Evolutionary conservation across 2,797 vertebrate genomes (phyloP), one percentile per base, ranked within the genome.

Genomic region (Tachyglossus aculeatus): DNA sequence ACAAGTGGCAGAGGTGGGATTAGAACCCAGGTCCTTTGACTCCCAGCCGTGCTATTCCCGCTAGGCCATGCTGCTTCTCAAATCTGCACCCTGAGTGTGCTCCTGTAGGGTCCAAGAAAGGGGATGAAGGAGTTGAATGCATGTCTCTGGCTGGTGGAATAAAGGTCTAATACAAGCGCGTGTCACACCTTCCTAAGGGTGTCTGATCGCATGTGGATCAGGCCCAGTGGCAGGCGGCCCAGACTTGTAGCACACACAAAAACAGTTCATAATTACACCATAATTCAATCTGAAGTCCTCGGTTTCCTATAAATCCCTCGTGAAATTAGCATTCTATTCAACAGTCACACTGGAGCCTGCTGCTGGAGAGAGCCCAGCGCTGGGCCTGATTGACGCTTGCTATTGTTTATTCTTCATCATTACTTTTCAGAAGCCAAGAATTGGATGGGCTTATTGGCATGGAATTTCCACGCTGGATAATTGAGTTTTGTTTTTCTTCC

Each of bases 271-370:
- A 92, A 92, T 92, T 88, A 80, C 74, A 84, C 36, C 74, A 84
- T 90, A 92, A 92, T 90, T 91, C 88, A 92, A 83, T 86, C 78
- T 80, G 72, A 84, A 92, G 63, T 64, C 88, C 89, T 85, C 67
- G 80, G 77, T 86, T 87, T 81, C 68, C 83, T 87, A 88, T 82
- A 89, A 89, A 82, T 90, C 76, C 81, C 71, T 60, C 37, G 83
- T 72, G 77, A 84, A 92, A 91, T 91, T 73, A 81, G 79, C 62
- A 83, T 87, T 88, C 83, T 78, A 37, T 67, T 61, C 1, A 0
- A 64, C 2, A 5, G 47, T 68, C 57, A 25, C n/a, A 21, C 37
- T 50, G 64, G 66, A 41, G 71, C 51, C 53, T 0, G 3, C 52
- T 71, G 77, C 71, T 25, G 31, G 45, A 78, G 69, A 63, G 78